These are phyloP conservation scores for Metacarcinus magister DNA, from an alignment of 2,888 invertebrate genomes.

Conservation along the genomic window DNA sequence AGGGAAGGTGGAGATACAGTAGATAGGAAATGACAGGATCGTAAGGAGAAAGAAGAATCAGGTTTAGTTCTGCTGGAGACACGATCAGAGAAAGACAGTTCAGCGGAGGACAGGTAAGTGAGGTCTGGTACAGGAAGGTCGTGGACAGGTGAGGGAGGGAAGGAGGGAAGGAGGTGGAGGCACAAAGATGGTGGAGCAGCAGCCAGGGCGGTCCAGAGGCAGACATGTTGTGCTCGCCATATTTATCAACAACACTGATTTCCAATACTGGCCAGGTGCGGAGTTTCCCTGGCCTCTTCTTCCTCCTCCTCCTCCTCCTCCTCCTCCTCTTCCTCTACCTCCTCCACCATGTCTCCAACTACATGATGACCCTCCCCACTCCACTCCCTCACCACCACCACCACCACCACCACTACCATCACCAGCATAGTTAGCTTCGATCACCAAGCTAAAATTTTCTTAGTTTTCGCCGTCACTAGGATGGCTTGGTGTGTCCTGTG, in stretches of 20 bases:
- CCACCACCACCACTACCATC: neutral
- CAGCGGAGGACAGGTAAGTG: neutral
- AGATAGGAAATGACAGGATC: neutral
- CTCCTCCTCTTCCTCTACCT: neutral
- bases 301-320: conserved; percentile 18
- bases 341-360: neutral
- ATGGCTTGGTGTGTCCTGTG: neutral
- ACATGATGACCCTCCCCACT: neutral
- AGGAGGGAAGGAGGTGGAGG: neutral
- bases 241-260: conserved; percentile 51
- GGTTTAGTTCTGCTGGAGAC: neutral
- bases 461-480: neutral
- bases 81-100: neutral
- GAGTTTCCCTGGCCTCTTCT: conserved; percentile 29
- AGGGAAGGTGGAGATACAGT: neutral
- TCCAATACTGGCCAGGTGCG: conserved; percentile 44
- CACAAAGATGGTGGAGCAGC: neutral
- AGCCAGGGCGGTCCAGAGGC: conserved; percentile 45
- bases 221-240: conserved; percentile 42
- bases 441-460: neutral
- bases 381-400: neutral
- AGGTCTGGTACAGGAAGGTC: neutral
- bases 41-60: neutral
- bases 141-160: neutral
- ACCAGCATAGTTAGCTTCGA: neutral